Evolutionary conservation across 2,113 vertebrate genomes (phyloP).

Genomic region (Sturnira hondurensis): DNA sequence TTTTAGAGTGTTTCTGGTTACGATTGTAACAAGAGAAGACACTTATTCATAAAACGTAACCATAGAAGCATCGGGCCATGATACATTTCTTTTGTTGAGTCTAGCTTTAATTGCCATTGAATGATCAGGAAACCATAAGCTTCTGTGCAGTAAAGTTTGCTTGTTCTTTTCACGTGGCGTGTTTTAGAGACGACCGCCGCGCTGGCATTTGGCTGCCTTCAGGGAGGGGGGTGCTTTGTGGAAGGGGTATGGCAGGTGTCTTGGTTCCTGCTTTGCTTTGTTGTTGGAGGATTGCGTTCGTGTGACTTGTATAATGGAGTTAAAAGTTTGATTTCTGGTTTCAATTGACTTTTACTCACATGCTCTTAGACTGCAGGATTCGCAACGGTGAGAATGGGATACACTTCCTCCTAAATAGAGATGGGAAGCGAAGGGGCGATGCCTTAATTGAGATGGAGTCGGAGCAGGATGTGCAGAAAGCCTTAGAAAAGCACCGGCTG

Average conservation of each 20-base stretch:
- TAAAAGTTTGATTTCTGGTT: slow-evolving; percentile 23
- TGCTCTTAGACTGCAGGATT: slow-evolving; percentile 88
- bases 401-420: slow-evolving; percentile 86
- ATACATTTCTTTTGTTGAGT: neutral
- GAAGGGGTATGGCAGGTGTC: neutral
- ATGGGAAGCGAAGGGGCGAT: slow-evolving; percentile 88
- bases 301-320: neutral
- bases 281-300: neutral
- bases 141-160: neutral
- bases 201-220: neutral
- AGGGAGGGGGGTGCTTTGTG: neutral
- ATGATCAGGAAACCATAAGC: neutral
- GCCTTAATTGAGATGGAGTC: slow-evolving; percentile 94
- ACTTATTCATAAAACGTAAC: neutral
- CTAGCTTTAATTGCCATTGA: neutral
- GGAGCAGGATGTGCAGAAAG: slow-evolving; percentile 88
- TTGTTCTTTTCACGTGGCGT: neutral
- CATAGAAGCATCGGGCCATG: neutral
- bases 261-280: neutral
- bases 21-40: neutral
- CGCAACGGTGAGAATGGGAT: slow-evolving; percentile 87
- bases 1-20: neutral
- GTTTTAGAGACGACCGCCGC: neutral
- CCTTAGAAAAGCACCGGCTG: slow-evolving; percentile 90
- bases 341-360: slow-evolving; percentile 18